Percentiles rank a stretch among this genome's conserved stretches.
Conservation (phyloP, 2,888 invertebrate genomes). For the Drosophila anomelani region DNA sequence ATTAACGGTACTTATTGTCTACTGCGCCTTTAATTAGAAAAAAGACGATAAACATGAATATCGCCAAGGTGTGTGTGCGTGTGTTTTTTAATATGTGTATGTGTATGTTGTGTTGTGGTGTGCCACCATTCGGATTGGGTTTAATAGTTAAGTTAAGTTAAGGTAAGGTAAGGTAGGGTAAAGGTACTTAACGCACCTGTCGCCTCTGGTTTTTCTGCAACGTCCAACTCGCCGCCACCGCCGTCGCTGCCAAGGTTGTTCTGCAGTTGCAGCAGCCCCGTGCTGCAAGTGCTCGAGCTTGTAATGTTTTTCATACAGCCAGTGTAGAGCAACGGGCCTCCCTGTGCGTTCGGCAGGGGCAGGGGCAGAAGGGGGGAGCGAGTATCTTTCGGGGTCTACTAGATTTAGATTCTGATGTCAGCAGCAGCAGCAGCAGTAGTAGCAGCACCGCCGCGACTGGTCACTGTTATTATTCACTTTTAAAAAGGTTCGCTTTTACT, state of each 20-base stretch:
- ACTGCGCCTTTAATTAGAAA: constrained; percentile 14
- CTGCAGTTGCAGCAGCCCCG: constrained; percentile 82
- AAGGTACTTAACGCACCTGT: constrained; percentile 68
- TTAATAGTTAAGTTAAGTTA: constrained; percentile 4
- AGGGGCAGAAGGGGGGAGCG: neutral
- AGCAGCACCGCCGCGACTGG: constrained; percentile 1
- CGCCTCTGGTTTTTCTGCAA: constrained; percentile 79
- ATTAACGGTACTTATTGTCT: constrained; percentile 20
- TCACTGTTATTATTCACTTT: constrained; percentile 30
- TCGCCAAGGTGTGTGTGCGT: constrained; percentile 1
- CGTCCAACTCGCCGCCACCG: constrained; percentile 72
- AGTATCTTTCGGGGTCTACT: constrained; percentile 2
- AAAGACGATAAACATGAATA: constrained; percentile 18
- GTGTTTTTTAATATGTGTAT: too few relatives aligned
- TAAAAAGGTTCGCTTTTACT: constrained; percentile 23
- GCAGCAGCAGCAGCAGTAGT: constrained; percentile 11
- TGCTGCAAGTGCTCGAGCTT: constrained; percentile 83
- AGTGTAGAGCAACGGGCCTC: constrained; percentile 47
- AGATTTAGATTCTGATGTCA: constrained; percentile 42
- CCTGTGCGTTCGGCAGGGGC: constrained; percentile 11
- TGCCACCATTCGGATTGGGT: constrained; percentile 14
- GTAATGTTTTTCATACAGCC: constrained; percentile 83
- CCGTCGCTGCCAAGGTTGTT: constrained; percentile 78
- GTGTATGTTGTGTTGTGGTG: neutral
- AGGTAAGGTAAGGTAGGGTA: neutral